A percentile compares a stretch with the other conserved stretches of the same genome.
phyloP scores from a whole-genome alignment of 37 sponge, comb jelly and placozoan species.

The Crambe crambe region DNA sequence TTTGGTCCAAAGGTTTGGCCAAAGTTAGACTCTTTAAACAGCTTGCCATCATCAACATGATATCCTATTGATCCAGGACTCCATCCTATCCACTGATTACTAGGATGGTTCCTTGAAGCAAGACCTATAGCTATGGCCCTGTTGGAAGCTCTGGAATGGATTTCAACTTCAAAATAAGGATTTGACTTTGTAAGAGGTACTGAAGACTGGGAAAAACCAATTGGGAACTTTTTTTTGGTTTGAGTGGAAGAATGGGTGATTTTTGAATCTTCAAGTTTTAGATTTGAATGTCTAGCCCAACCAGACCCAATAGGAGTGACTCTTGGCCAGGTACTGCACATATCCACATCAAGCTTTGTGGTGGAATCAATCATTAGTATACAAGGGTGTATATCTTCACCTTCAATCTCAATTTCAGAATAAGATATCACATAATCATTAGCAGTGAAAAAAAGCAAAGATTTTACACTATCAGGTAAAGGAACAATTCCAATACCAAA shows the following conservation, averaged over 20 bases:
- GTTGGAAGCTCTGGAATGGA: slow-evolving; percentile 26
- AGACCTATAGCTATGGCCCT: slow-evolving; percentile 69
- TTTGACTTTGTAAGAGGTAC: slow-evolving; percentile 38
- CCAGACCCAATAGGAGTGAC: slow-evolving; percentile 53
- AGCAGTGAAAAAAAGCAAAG: slow-evolving; percentile 53
- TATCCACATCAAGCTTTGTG: slow-evolving; percentile 32
- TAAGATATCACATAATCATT: slow-evolving; percentile 39
- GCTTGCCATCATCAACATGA: slow-evolving; percentile 54
- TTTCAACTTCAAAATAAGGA: slow-evolving; percentile 73
- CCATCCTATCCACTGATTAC: slow-evolving; percentile 37
- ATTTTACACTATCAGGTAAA: not conserved
- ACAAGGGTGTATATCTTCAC: slow-evolving; percentile 17
- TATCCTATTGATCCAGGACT: slow-evolving; percentile 44
- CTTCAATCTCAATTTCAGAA: slow-evolving; percentile 5
- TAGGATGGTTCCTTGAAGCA: slow-evolving; percentile 28
- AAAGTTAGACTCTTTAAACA: slow-evolving; percentile 32
- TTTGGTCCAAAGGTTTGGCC: slow-evolving; percentile 47
- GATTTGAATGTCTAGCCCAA: slow-evolving; percentile 42
- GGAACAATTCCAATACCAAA: slow-evolving; percentile 59
- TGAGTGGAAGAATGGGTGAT: not conserved
- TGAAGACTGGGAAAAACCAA: slow-evolving; percentile 57
- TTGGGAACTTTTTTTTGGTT: not conserved
- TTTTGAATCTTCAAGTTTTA: slow-evolving; percentile 26
- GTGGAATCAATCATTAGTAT: slow-evolving; percentile 33
- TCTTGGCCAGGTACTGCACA: slow-evolving; percentile 63